phyloP scores from a whole-genome alignment of 2,113 vertebrate genomes.

The Nothocercus julius region DNA sequence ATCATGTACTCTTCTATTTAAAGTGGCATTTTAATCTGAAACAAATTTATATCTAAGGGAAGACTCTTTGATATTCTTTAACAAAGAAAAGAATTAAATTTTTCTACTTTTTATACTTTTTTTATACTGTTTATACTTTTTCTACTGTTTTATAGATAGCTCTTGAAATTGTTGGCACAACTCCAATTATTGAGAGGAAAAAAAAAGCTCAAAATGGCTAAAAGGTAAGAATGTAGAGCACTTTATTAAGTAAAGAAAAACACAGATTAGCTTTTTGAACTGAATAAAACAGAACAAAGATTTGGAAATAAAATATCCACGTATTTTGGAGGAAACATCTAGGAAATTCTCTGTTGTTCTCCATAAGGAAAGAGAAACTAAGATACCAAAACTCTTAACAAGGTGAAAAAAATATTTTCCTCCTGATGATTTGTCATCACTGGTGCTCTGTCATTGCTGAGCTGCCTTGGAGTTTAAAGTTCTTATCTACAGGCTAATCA shows the following conservation, averaged over 20 bases:
- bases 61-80: background rate
- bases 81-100: background rate
- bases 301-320: background rate
- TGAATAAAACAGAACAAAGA: background rate
- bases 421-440: background rate
- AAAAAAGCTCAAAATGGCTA: background rate
- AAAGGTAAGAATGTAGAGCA: background rate
- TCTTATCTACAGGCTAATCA: background rate
- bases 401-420: background rate
- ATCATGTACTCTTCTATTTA: rapidly evolving
- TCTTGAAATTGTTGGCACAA: background rate
- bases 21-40: background rate
- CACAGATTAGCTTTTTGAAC: background rate
- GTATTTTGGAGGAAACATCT: background rate
- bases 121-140: background rate
- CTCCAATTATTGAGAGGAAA: background rate
- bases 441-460: background rate
- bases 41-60: background rate
- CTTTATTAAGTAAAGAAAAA: background rate
- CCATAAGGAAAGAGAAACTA: background rate
- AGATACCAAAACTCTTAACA: background rate
- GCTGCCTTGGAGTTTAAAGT: background rate
- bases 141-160: background rate
- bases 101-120: no score
- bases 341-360: background rate